Percentiles rank a stretch among this genome's conserved stretches.
Evolutionary conservation across 2,888 invertebrate species (phyloP).

Genomic region (Allacma fusca): DNA sequence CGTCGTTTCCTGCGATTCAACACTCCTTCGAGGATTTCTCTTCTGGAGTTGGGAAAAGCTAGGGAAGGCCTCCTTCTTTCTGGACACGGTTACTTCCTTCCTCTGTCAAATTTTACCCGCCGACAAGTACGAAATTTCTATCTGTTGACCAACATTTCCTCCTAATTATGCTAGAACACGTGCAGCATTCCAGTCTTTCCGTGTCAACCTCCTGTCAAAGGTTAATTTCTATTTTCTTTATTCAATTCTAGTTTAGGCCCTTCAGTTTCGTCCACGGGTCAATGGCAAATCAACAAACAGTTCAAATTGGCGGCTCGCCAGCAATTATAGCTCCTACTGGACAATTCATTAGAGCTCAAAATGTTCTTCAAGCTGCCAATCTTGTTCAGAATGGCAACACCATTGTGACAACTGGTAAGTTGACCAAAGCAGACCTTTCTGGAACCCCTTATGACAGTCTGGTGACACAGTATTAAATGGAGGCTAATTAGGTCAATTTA

Average conservation of each 20-base stretch:
- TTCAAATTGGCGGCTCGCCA: conserved; percentile 56
- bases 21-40: conserved; percentile 12
- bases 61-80: conserved; percentile 11
- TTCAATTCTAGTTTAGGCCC: not conserved
- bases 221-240: not conserved
- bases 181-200: not conserved
- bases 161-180: conserved; percentile 6
- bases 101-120: conserved; percentile 19
- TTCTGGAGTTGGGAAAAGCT: conserved; percentile 9
- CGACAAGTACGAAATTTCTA: conserved; percentile 13
- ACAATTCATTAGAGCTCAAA: conserved; percentile 59
- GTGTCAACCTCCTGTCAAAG: not conserved
- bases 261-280: conserved; percentile 2
- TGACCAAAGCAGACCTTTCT: not conserved
- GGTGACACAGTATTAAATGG: too few species aligned
- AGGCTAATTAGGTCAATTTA: not conserved
- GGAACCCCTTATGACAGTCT: not conserved
- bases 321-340: conserved; percentile 59
- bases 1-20: conserved; percentile 9
- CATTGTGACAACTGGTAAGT: conserved; percentile 52
- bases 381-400: conserved; percentile 58
- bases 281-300: conserved; percentile 59
- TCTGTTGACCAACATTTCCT: conserved; percentile 2
- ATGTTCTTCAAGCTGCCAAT: conserved; percentile 58
- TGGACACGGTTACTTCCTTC: conserved; percentile 27